Conservation (phyloP, 2,113 vertebrate genomes). For the Dasyprocta punctata region DNA sequence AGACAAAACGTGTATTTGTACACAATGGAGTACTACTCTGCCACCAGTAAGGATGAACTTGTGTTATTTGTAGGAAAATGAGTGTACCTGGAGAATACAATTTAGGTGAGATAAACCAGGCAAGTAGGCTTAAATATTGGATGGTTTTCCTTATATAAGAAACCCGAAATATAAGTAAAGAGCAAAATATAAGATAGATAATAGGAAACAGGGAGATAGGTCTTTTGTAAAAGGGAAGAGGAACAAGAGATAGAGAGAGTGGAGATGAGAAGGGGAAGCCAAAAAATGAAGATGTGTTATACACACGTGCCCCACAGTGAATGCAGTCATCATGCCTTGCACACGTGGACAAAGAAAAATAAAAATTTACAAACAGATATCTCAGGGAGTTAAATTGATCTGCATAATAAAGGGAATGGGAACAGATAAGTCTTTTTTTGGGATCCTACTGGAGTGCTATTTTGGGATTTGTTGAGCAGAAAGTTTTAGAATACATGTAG, state of each 20-base stretch:
- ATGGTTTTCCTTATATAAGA: neutral
- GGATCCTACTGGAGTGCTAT: neutral
- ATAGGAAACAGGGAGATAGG: neutral
- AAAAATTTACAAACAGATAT: neutral
- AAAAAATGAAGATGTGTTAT: neutral
- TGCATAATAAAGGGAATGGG: neutral
- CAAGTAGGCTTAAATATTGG: neutral
- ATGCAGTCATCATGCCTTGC: neutral
- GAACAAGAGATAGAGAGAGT: neutral
- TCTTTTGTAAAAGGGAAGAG: neutral
- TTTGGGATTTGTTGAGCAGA: neutral
- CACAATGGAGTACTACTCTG: neutral
- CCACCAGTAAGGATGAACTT: neutral
- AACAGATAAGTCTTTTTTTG: neutral
- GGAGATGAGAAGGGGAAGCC: neutral
- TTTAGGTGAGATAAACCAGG: neutral
- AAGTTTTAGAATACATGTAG: neutral
- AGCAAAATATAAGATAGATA: neutral
- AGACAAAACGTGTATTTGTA: neutral
- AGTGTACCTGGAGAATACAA: neutral
- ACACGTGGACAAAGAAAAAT: neutral
- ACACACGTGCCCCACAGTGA: neutral
- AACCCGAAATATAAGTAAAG: neutral
- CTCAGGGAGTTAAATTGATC: neutral
- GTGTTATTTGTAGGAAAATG: neutral